phyloP scores from a whole-genome alignment of 2,113 vertebrate genomes.

The Emberiza fucata region DNA sequence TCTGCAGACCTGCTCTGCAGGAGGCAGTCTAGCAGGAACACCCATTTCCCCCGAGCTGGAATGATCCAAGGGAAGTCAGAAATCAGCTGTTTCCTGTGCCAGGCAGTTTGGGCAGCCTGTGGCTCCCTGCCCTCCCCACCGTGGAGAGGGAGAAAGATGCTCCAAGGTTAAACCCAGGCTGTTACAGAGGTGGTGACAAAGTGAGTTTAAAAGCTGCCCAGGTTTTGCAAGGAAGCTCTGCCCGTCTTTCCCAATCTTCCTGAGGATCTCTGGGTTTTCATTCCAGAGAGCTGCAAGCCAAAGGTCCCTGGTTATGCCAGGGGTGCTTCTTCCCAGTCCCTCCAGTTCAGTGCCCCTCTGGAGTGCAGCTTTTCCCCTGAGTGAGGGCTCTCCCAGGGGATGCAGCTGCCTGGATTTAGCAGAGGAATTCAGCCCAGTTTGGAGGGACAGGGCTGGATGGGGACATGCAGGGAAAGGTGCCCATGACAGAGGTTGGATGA shows the following conservation, averaged over 20 bases:
- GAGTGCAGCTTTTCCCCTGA: background rate
- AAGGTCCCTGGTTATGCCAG: background rate
- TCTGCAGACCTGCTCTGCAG: background rate
- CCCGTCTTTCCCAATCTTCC: rapidly evolving
- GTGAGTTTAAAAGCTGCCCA: background rate
- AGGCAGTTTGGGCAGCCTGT: background rate
- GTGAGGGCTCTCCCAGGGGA: background rate
- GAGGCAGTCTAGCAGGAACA: background rate
- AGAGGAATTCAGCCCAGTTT: too few species aligned
- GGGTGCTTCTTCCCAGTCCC: background rate
- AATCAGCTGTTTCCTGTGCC: background rate
- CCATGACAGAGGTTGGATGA: rapidly evolving
- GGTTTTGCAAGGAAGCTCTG: background rate
- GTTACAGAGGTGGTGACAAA: background rate
- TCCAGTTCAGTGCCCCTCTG: background rate
- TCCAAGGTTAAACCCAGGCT: background rate
- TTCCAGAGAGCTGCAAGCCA: background rate
- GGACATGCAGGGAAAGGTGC: background rate
- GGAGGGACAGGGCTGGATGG: background rate
- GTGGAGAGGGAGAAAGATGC: background rate
- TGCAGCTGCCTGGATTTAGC: background rate
- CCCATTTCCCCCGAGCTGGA: background rate
- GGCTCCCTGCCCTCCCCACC: background rate
- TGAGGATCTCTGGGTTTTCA: rapidly evolving
- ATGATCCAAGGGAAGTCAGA: background rate